Evolutionary conservation across 2,797 vertebrate genomes (phyloP).

Genomic region (Euphonia xanthogaster): DNA sequence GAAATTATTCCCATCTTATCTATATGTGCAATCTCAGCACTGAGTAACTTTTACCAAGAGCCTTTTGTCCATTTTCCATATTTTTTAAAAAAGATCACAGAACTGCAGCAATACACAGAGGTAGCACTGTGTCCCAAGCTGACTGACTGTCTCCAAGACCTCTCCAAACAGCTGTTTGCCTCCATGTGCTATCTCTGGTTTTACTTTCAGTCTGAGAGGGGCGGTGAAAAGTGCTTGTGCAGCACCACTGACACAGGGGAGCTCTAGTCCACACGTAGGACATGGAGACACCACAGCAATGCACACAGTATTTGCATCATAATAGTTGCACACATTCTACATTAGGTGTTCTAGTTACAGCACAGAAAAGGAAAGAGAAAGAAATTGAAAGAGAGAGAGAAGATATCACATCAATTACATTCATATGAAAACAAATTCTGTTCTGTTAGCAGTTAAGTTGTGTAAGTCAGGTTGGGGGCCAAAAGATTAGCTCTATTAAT

Average conservation of each 20-base stretch:
- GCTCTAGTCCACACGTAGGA: rapidly evolving
- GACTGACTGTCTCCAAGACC: neutral
- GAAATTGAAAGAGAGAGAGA: neutral
- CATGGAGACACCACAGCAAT: neutral
- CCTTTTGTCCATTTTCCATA: neutral
- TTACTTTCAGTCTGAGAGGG: neutral
- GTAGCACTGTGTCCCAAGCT: neutral
- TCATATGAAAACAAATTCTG: neutral
- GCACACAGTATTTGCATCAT: neutral
- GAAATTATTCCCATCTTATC: neutral
- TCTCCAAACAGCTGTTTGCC: neutral
- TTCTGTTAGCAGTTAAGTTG: neutral
- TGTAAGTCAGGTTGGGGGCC: neutral
- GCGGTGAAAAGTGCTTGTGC: neutral
- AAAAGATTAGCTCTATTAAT: neutral
- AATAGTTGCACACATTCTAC: neutral
- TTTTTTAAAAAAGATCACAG: neutral
- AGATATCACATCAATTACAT: neutral
- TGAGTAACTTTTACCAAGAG: neutral
- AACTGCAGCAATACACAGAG: neutral
- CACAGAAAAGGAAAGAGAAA: neutral
- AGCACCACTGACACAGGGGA: neutral
- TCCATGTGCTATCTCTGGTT: neutral
- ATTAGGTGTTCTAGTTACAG: neutral
- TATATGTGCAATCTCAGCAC: neutral